Conservation (phyloP, 2,113 vertebrate genomes). For the Mionectes macconnelli region DNA sequence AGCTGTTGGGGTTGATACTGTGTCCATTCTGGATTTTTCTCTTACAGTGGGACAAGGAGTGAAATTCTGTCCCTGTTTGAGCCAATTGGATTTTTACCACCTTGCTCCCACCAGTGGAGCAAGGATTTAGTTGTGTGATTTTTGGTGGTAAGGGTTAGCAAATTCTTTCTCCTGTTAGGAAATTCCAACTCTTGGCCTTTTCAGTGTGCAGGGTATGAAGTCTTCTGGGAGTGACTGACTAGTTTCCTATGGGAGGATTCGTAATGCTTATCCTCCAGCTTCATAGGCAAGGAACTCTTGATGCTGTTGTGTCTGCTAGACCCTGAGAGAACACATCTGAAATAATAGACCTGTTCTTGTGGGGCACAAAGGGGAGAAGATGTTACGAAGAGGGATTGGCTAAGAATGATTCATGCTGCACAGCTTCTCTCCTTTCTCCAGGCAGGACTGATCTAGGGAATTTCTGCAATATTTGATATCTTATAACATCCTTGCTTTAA, state of each 20-base stretch:
- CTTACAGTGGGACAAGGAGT: neutral
- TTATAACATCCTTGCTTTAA: neutral
- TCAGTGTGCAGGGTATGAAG: neutral
- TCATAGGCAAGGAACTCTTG: neutral
- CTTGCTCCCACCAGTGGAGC: neutral
- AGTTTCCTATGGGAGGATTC: neutral
- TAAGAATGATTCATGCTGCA: neutral
- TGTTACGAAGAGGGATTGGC: neutral
- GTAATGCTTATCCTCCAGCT: neutral
- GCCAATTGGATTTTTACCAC: neutral
- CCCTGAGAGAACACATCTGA: neutral
- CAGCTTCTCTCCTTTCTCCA: neutral
- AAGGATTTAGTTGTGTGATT: neutral
- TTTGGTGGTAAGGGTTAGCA: neutral
- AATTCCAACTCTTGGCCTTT: neutral
- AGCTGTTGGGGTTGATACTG: neutral
- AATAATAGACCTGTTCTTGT: neutral
- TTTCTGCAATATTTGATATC: neutral
- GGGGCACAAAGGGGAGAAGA: neutral
- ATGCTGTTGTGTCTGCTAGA: neutral
- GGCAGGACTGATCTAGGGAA: neutral
- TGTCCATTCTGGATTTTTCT: neutral
- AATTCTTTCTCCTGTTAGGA: neutral
- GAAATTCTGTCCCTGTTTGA: neutral
- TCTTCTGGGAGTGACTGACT: neutral